Evolutionary conservation across 2,888 invertebrate genomes (phyloP), one percentile per base, ranked within the genome.

Genomic region (Cheilosia grossa): DNA sequence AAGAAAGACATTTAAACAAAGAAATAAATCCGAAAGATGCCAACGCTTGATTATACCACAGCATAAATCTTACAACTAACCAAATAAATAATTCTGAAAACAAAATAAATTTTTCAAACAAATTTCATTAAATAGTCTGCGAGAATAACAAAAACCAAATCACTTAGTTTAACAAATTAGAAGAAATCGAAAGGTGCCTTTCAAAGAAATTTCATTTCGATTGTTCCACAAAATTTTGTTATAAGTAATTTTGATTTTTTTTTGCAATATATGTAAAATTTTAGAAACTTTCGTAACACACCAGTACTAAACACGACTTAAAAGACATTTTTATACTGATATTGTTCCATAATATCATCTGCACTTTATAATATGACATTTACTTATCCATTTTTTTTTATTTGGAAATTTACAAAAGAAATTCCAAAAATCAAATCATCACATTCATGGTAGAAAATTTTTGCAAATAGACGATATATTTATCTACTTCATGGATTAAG

Each of bases 121-220:
- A 66, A 59, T 21, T 27, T 54, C 54, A 72, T 64, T 67, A 51
- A 72, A 44, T n/a, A 30, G 40, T 42, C 21, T 21, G 51, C 51
- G 27, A 61, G 2, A 56, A 21, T 19, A 51, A 66, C 37, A 10
- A 37, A 54, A 66, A 17, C 33, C 10, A 19, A 58, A 72, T 10
- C 53, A 63, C 47, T 59, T 54, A 77, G 42, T 37, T 56, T 56
- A 74, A 64, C 9, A 56, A 56, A 67, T 63, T 78, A 81, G 63
- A 77, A 77, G 33, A 82, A 79, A 83, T 81, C 85, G 85, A 85
- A 75, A 81, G 85, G 85, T 85, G 85, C 85, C 85, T 85, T 85
- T 85, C 75, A 81, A 77, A 67, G 24, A 64, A 82, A 37, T 15
- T 42, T 53, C 5, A 13, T 70, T 69, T 69, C n/a, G 15, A 17